phyloP scores from a whole-genome alignment of 1,140 invertebrate genomes.

The Lepidurus couesii region DNA sequence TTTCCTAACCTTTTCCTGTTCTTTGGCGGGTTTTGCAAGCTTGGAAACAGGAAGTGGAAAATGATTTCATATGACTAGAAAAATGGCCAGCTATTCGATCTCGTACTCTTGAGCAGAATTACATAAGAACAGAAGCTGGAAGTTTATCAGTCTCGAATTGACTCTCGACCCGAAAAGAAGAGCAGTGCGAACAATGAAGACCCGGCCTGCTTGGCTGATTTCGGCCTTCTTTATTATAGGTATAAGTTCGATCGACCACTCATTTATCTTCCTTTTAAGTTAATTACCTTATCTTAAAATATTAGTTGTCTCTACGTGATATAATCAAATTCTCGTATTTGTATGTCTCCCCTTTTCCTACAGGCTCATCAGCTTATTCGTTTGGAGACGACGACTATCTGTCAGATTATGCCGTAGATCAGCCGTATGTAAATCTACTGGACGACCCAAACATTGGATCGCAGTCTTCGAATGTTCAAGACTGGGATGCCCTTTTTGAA shows the following conservation, averaged over 20 bases:
- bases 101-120: too few species aligned
- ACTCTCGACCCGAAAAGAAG: neutral
- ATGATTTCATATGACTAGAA: neutral
- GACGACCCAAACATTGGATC: neutral
- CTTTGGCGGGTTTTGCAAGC: neutral
- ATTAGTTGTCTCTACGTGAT: too few species aligned
- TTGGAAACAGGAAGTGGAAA: neutral
- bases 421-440: neutral
- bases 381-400: neutral
- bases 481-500: neutral
- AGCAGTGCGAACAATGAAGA: neutral
- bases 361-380: neutral
- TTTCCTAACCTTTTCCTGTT: conserved; percentile 13
- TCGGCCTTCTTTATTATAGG: neutral
- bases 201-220: neutral
- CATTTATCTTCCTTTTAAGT: too few species aligned
- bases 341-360: too few species aligned
- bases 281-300: too few species aligned
- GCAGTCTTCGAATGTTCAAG: neutral
- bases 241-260: neutral
- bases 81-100: too few species aligned
- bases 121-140: too few species aligned
- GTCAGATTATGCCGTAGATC: neutral
- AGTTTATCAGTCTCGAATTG: neutral
- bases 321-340: too few species aligned